Evolutionary conservation across 2,888 invertebrate species (phyloP).

Genomic region (Apotomis turbidana): DNA sequence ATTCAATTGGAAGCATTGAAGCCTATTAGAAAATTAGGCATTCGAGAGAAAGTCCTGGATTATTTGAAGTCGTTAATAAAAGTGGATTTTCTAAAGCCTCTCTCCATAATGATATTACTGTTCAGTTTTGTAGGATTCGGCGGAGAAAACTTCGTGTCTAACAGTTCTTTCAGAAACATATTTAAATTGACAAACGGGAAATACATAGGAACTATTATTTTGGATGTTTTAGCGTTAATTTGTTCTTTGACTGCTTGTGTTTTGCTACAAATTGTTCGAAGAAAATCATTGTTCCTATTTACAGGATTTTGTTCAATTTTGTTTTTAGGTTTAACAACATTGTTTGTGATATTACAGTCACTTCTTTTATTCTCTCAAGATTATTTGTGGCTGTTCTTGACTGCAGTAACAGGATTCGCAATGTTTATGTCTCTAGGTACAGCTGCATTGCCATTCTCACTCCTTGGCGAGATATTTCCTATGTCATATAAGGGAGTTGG

Average conservation of each 20-base stretch:
- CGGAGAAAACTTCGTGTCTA: constrained; percentile 45
- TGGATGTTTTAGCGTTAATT: constrained; percentile 48
- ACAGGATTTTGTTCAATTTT: constrained; percentile 47
- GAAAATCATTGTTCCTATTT: constrained; percentile 48
- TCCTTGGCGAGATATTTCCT: constrained; percentile 50
- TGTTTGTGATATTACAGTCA: constrained; percentile 46
- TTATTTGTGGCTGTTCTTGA: constrained; percentile 47
- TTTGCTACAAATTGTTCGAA: constrained; percentile 47
- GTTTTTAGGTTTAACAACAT: constrained; percentile 45
- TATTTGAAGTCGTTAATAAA: constrained; percentile 47
- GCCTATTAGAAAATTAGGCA: constrained; percentile 45
- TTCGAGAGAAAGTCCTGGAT: constrained; percentile 42
- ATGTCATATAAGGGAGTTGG: constrained; percentile 50
- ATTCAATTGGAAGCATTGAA: constrained; percentile 46
- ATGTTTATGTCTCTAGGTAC: constrained; percentile 52
- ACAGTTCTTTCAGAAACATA: constrained; percentile 46
- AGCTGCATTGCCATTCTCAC: constrained; percentile 48
- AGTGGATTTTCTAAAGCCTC: constrained; percentile 49
- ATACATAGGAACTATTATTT: constrained; percentile 49
- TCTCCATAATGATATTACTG: constrained; percentile 49
- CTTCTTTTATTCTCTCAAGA: constrained; percentile 47
- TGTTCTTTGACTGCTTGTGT: constrained; percentile 50
- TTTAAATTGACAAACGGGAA: constrained; percentile 49
- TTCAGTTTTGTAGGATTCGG: constrained; percentile 50
- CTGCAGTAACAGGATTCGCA: constrained; percentile 46